Conservation (phyloP, 2,113 vertebrate genomes). For the Oncorhynchus gorbuscha region DNA sequence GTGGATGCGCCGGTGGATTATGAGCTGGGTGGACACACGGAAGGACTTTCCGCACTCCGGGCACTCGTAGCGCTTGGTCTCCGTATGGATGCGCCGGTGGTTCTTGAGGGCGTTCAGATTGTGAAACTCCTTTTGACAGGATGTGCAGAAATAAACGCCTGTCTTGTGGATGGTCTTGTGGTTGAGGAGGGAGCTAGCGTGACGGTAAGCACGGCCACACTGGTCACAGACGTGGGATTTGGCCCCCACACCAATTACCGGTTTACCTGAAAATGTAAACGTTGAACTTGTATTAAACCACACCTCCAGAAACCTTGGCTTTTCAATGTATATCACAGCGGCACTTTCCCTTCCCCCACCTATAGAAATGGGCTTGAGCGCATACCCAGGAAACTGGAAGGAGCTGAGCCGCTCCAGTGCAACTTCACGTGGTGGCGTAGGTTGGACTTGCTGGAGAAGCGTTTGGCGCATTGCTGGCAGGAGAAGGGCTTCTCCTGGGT, state of each 20-base stretch:
- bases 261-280: neutral
- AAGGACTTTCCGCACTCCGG: slow-evolving; percentile 78
- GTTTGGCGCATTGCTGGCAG: too few species aligned
- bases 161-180: slow-evolving; percentile 77
- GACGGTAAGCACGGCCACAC: slow-evolving; percentile 71
- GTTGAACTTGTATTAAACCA: neutral
- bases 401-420: too few species aligned
- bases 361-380: too few species aligned
- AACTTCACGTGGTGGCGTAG: too few species aligned
- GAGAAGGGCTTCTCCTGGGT: too few species aligned
- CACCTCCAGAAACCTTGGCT: neutral
- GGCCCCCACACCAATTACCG: slow-evolving; percentile 9
- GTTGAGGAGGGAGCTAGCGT: slow-evolving; percentile 75
- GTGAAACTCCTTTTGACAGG: slow-evolving; percentile 74
- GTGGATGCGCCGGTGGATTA: slow-evolving; percentile 77
- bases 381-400: too few species aligned
- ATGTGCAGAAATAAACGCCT: slow-evolving; percentile 70
- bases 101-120: slow-evolving; percentile 77
- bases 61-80: slow-evolving; percentile 81
- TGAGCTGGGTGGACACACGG: slow-evolving; percentile 71
- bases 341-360: too few species aligned
- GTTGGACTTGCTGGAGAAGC: too few species aligned
- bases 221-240: slow-evolving; percentile 71
- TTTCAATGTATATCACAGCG: too few species aligned
- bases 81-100: slow-evolving; percentile 74